Percentiles rank a stretch among this genome's conserved stretches.
Conservation (phyloP, 2,797 vertebrate genomes). For the Notolepis coatsorum region DNA sequence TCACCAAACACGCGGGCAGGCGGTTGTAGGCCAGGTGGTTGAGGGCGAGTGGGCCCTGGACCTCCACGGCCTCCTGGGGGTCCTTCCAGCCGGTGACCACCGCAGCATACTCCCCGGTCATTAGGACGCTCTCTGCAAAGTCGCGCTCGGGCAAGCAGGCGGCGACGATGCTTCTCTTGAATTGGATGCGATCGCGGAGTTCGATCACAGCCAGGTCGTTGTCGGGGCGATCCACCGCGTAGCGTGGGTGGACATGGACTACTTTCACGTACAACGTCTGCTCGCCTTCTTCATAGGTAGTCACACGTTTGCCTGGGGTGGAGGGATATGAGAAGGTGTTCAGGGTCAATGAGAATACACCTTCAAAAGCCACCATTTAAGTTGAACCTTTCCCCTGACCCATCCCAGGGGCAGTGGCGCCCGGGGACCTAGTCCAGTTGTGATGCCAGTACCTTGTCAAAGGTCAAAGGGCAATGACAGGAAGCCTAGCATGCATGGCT, state of each 20-base stretch:
- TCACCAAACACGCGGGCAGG: constrained; percentile 65
- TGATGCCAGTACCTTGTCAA: too few species aligned
- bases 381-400: too few species aligned
- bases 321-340: neutral
- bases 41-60: constrained; percentile 64
- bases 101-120: constrained; percentile 48
- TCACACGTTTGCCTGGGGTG: constrained; percentile 68
- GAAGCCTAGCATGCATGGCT: neutral
- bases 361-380: too few species aligned
- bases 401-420: too few species aligned
- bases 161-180: constrained; percentile 45
- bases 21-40: constrained; percentile 71
- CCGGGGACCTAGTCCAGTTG: too few species aligned
- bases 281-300: constrained; percentile 29
- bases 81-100: constrained; percentile 77
- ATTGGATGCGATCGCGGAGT: constrained; percentile 64
- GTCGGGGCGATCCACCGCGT: constrained; percentile 53
- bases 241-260: constrained; percentile 69
- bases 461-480: too few species aligned
- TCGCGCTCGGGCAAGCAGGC: constrained; percentile 81
- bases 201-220: constrained; percentile 80
- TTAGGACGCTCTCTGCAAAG: constrained; percentile 78
- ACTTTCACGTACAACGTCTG: constrained; percentile 54
- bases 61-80: neutral
- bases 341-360: neutral